Evolutionary conservation across 2,888 invertebrate genomes (phyloP), one percentile per base, ranked within the genome.

Genomic region (Orthosia gracilis): DNA sequence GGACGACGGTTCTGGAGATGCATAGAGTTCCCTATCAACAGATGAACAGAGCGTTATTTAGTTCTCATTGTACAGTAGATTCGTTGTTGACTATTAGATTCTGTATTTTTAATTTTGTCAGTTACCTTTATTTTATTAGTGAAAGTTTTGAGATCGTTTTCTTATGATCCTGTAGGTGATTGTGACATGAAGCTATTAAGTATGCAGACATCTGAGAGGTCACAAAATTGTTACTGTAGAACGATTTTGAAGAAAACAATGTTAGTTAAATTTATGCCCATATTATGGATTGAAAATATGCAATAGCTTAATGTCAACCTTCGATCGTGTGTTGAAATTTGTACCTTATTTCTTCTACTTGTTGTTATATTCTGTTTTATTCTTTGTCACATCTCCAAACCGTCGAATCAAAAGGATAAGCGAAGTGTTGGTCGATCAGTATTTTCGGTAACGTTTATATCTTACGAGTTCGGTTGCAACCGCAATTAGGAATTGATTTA

Each of bases 401-500:
- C 80, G 85, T 81, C 84, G 85, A 79, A 79, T 75, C 78, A 85
- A 87, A 90, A 83, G 92, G 89, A 92, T 90, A 88, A 79, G 85
- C 83, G 86, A 88, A 87, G 85, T 80, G 80, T 84, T 76, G 79
- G 78, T 81, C 78, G 87, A 87, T 87, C 88, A 88, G 90, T 91
- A 88, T 89, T 91, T 83, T 82, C 76, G 85, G 86, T 79, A 77
- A 84, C 15, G 85, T 85, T 83, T 83, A 83, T 84, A 85, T 82
- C 83, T 89, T 89, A 87, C 15, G 87, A 89, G 89, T 91, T 92
- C 87, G 92, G 91, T 93, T 92, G 93, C 91, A 89, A 89, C 80
- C 80, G 91, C 91, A 92, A 92, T 87, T 90, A 89, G 87, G 90
- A 89, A 90, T 91, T 91, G 91, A 88, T 92, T 92, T 92, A 85